Evolutionary conservation across 2,797 vertebrate species (phyloP).

Genomic region (Nannoperca obscura): DNA sequence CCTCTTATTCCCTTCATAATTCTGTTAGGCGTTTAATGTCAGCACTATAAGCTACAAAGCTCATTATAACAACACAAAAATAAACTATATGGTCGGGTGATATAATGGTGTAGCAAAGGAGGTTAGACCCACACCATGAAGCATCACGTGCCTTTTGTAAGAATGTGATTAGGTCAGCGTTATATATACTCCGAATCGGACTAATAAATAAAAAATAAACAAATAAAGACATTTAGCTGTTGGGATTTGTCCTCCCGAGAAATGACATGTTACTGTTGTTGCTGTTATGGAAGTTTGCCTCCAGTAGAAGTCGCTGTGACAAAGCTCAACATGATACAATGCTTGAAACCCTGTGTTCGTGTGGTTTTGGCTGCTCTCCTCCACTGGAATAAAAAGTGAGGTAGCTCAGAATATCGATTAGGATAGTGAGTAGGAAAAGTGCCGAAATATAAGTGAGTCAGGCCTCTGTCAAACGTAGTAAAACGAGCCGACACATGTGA

Average conservation of each 20-base stretch:
- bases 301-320: conserved; percentile 30
- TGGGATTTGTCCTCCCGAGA: accelerated
- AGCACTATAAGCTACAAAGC: too few relatives aligned
- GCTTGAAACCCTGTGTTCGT: not conserved
- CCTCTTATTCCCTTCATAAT: not conserved
- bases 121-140: not conserved
- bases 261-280: too few relatives aligned
- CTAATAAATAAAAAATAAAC: not conserved
- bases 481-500: not conserved
- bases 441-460: not conserved
- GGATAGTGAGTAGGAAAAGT: not conserved
- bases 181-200: not conserved
- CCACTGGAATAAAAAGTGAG: not conserved
- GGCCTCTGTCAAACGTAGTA: not conserved
- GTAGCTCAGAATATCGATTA: not conserved
- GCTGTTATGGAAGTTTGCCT: not conserved
- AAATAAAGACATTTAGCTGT: not conserved
- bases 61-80: not conserved
- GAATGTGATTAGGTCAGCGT: not conserved
- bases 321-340: not conserved
- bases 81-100: not conserved
- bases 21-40: not conserved
- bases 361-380: not conserved
- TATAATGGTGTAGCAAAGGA: not conserved
- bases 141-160: too few relatives aligned